These are phyloP conservation scores for Notechis scutatus DNA, from an alignment of 2,113 vertebrate genomes.

Conservation along the genomic window DNA sequence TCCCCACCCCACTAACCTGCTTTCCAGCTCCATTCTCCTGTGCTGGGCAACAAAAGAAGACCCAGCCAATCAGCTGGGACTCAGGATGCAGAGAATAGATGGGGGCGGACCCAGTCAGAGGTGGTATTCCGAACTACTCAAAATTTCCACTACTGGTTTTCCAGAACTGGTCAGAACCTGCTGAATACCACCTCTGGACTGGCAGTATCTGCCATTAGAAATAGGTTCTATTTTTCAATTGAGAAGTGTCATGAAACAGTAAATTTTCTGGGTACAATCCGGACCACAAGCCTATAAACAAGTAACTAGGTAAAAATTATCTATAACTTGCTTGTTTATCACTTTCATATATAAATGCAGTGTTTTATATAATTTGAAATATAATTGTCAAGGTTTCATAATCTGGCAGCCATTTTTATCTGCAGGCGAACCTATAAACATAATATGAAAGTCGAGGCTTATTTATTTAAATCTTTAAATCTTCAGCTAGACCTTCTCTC, in stretches of 20 bases:
- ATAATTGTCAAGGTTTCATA: neutral
- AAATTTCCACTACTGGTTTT: no score
- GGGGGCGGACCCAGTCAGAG: no score
- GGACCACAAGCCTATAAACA: neutral
- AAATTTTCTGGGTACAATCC: neutral
- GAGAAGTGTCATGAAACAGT: neutral
- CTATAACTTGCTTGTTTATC: neutral
- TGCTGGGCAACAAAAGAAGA: no score
- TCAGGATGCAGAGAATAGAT: no score
- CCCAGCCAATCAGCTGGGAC: no score
- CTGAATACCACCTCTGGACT: no score
- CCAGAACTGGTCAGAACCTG: no score
- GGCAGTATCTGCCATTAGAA: neutral
- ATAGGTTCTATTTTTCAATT: neutral
- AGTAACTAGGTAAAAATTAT: neutral
- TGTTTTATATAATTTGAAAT: neutral
- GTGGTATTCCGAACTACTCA: no score
- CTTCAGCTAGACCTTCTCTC: neutral
- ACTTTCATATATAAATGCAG: neutral
- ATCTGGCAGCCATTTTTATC: neutral
- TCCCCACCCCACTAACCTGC: no score
- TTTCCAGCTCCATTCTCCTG: no score
- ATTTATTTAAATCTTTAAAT: neutral
- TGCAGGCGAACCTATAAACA: neutral
- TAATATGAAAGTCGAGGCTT: neutral